Evolutionary conservation across 2,797 vertebrate species (phyloP).

Genomic region (Pachyuromys duprasi): DNA sequence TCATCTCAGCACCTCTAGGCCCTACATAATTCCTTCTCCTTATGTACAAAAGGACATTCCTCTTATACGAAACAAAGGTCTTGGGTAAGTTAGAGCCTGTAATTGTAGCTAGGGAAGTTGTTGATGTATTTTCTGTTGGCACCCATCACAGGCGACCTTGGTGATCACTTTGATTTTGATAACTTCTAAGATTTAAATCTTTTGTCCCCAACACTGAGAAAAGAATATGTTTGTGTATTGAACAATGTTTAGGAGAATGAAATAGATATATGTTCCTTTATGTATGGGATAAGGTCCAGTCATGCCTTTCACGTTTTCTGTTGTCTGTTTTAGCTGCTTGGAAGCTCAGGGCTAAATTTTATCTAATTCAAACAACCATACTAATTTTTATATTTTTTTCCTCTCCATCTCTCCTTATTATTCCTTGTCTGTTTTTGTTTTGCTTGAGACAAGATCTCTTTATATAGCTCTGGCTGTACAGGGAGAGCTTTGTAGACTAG

Average conservation of each 20-base stretch:
- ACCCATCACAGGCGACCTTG: constrained; percentile 33
- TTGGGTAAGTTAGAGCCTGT: not conserved
- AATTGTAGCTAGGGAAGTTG: constrained; percentile 5
- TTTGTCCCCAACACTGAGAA: not conserved
- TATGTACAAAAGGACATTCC: not conserved
- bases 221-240: not conserved
- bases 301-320: not conserved
- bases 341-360: not conserved
- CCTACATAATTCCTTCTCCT: not conserved
- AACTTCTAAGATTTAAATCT: constrained; percentile 23
- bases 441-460: not conserved
- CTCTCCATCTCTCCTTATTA: constrained; percentile 11
- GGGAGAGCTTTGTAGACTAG: not conserved
- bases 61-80: not conserved
- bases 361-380: not conserved
- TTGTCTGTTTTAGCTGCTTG: not conserved
- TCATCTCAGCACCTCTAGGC: not conserved
- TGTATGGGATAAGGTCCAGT: not conserved
- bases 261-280: not conserved
- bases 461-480: not conserved
- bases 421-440: not conserved
- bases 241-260: not conserved
- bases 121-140: not conserved
- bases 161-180: constrained; percentile 48
- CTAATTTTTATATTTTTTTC: not conserved